A percentile compares a stretch with the other conserved stretches of the same genome.
These are phyloP conservation scores for Yponomeuta plumbellus DNA, from an alignment of 2,888 invertebrate genomes.

Conservation along the genomic window DNA sequence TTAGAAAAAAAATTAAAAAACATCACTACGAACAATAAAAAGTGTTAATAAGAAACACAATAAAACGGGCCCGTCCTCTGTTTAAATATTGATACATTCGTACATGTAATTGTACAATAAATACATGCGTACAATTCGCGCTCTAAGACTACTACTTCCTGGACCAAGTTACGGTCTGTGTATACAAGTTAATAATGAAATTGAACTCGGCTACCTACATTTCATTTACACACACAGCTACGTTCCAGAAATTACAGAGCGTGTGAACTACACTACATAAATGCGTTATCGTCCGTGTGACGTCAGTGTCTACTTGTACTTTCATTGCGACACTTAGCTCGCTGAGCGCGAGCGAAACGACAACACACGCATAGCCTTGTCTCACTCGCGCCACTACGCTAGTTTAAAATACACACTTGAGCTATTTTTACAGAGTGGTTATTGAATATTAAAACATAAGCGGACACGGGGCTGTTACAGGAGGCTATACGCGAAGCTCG, in stretches of 20 bases:
- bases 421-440: conserved; percentile 26
- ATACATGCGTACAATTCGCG: conserved; percentile 17
- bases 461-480: background rate
- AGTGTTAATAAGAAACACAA: conserved; percentile 24
- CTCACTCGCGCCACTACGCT: background rate
- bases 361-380: background rate
- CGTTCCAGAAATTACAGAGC: background rate
- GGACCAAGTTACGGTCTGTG: background rate
- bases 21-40: conserved; percentile 37
- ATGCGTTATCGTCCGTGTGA: conserved; percentile 23
- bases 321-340: conserved; percentile 26
- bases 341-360: conserved; percentile 9
- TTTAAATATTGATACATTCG: conserved; percentile 5
- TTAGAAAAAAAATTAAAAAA: conserved; percentile 41
- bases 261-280: conserved; percentile 20
- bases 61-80: conserved; percentile 7
- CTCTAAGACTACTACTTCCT: background rate
- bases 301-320: conserved; percentile 31
- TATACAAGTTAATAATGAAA: background rate
- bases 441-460: conserved; percentile 1
- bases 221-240: background rate
- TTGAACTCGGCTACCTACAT: background rate
- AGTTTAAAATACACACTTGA: conserved; percentile 21
- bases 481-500: background rate
- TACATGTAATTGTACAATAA: conserved; percentile 13